Base-by-base conservation (phyloP, 2,797 vertebrate genomes). In the Meda fulgida region DNA sequence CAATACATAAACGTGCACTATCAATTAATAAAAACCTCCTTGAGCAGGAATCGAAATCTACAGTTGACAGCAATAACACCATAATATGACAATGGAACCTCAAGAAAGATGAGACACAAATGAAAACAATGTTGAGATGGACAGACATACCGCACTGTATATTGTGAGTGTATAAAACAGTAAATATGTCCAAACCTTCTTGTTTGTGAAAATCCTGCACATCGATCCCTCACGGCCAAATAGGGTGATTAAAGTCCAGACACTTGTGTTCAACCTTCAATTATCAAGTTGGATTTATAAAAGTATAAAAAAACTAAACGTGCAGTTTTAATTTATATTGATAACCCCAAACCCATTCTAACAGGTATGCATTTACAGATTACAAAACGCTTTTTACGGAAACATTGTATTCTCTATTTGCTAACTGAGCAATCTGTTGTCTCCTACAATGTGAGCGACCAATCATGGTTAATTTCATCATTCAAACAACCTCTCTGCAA, bases 401-500 rank as follows among this genome's bases (percentile, higher is more conserved):
- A 82, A 38, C 23, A 29, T 10, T 16, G 26, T 10, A 63, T 63
- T 65, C 1, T 16, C 26, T 31, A 31, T 65, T 53, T 51, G 4
- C 16, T 53, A 67, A 76, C 3, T 51, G 31, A 66, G n/a, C 43
- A 26, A 66, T 38, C 29, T 21, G 31, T 29, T 65, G 1, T 55
- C 13, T 14, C 1, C 23, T 40, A 53, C 53, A 55, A 51, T 60
- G n/a, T 5, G 11, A 43, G 65, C 7, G 53, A 58, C 58, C 48
- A 40, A 31, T 31, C 23, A 8, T 43, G 21, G 10, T n/a, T 83
- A 51, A 14, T 26, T 38, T 83, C 19, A 66, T 5, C 43, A 53
- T 66, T 83, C 13, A 84, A 8, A 86, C 0, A 67, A 63, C 60
- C 46, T 77, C 40, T 86, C 26, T 14, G 8, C 60, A 77, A 63